These are phyloP conservation scores for Climacteris rufus DNA, from an alignment of 2,113 vertebrate genomes.

Conservation along the genomic window DNA sequence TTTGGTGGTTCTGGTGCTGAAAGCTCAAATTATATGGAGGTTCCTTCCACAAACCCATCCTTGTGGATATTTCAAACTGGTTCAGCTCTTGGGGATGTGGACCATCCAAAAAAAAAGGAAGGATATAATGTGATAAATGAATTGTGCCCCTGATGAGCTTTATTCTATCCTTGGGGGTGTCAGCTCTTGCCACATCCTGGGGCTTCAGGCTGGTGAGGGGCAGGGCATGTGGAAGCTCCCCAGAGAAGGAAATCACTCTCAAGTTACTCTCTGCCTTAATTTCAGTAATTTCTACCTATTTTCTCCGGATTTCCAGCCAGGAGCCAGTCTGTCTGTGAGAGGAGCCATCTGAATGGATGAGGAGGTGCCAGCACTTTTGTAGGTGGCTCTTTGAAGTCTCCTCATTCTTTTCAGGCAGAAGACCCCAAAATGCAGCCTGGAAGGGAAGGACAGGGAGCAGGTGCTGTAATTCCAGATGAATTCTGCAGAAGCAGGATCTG, in stretches of 20 bases:
- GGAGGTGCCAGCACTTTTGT: background rate
- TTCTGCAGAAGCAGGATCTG: background rate
- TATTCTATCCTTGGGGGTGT: background rate
- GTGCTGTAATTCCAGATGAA: background rate
- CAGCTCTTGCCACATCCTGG: background rate
- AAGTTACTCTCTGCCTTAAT: background rate
- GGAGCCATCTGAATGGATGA: background rate
- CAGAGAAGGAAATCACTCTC: background rate
- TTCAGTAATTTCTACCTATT: background rate
- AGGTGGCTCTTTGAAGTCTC: conserved; percentile 6
- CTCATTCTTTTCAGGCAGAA: background rate
- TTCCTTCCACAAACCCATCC: background rate
- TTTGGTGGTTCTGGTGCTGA: background rate
- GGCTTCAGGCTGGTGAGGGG: background rate
- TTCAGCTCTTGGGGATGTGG: background rate
- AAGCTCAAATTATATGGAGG: fast-evolving
- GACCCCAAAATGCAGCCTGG: background rate
- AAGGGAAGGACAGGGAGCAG: background rate
- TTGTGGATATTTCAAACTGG: background rate
- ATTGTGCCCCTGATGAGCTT: background rate
- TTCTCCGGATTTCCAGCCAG: background rate
- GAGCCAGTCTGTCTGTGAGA: conserved; percentile 34
- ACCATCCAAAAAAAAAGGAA: no score
- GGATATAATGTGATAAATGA: background rate
- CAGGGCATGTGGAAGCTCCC: background rate